Conservation (phyloP, 2,113 vertebrate genomes). For the Electrona antarctica region DNA sequence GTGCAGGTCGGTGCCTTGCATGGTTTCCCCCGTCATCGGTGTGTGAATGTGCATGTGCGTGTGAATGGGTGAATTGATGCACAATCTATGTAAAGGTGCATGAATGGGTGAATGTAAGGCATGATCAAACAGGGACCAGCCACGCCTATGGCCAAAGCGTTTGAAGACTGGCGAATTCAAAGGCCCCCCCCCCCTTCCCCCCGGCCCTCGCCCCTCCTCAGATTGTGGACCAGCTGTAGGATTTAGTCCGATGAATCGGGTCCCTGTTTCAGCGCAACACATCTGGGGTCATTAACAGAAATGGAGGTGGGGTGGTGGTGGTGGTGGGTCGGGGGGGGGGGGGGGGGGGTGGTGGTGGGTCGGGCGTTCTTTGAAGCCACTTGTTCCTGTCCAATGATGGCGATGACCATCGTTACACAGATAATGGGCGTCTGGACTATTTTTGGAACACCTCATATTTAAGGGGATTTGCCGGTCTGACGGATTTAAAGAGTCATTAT, state of each 20-base stretch:
- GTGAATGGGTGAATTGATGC: too few relatives aligned
- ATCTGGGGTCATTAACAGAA: slow-evolving; percentile 67
- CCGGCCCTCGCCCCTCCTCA: not conserved
- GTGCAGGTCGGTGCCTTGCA: too few relatives aligned
- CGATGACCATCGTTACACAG: slow-evolving; percentile 53
- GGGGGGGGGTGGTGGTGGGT: not conserved
- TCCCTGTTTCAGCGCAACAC: slow-evolving; percentile 56
- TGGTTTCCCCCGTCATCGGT: too few relatives aligned
- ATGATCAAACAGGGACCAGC: slow-evolving; percentile 53
- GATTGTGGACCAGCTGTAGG: slow-evolving; percentile 29
- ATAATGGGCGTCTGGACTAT: slow-evolving; percentile 64
- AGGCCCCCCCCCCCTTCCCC: slow-evolving; percentile 2
- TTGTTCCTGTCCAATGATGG: slow-evolving; percentile 44
- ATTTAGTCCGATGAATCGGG: slow-evolving; percentile 57
- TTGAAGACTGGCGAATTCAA: slow-evolving; percentile 45
- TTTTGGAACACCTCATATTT: slow-evolving; percentile 55
- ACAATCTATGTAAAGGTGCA: too few relatives aligned
- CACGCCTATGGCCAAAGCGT: slow-evolving; percentile 28
- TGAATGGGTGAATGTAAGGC: too few relatives aligned
- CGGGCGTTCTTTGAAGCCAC: slow-evolving; percentile 73
- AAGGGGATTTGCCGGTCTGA: slow-evolving; percentile 46
- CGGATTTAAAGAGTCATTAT: slow-evolving; percentile 34
- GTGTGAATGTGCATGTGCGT: too few relatives aligned
- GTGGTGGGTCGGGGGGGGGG: too few relatives aligned
- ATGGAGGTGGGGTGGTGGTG: too few relatives aligned